Evolutionary conservation across 1,140 invertebrate genomes (phyloP), one percentile per base, ranked within the genome.

Genomic region (Zaprionus kolodkinae): DNA sequence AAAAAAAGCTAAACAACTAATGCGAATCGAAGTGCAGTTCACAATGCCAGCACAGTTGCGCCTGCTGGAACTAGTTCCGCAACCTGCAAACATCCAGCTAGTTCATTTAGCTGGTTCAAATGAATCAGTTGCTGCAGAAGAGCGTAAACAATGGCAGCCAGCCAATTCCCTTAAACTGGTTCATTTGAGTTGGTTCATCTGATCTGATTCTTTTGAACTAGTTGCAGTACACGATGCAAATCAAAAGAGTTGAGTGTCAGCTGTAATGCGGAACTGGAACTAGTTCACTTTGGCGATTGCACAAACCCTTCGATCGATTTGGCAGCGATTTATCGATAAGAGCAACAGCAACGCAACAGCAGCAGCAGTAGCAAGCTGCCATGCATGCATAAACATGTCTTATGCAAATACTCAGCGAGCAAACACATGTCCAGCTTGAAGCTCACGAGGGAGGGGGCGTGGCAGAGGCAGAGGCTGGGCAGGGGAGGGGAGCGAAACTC

Each of bases 361-460:
- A 30, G 27, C 27, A 30, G 27, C 27, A 30, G 27, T 30, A 30
- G 27, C 27, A 3, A 30, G 10, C 15, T 6, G 56, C 11, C 56
- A 59, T 50, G 27, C 48, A 63, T 62, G 61, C 62, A 64, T 40
- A 55, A 38, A 64, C 62, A 54, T 54, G 35, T 54, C 50, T 12
- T 33, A 72, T 65, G 62, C 56, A 73, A 68, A 73, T 73, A 30
- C 30, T 57, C 64, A 68, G 17, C 65, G 71, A 73, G 57, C 56
- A 73, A 73, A 73, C 71, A 73, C 71, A 73, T 68, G 71, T 73
- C 56, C 50, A 11, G 11, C 3, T 30, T 30, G 27, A 30, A 30
- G 27, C 27, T 4, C 27, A 1, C 27, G 27, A 15, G 5, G 7
- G 7, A 1, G 12, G 7, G 3, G 12, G n/a, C 6, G 1, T 10